These are phyloP conservation scores for Dipodomys merriami DNA, from an alignment of 2,113 vertebrate species.

Conservation along the genomic window DNA sequence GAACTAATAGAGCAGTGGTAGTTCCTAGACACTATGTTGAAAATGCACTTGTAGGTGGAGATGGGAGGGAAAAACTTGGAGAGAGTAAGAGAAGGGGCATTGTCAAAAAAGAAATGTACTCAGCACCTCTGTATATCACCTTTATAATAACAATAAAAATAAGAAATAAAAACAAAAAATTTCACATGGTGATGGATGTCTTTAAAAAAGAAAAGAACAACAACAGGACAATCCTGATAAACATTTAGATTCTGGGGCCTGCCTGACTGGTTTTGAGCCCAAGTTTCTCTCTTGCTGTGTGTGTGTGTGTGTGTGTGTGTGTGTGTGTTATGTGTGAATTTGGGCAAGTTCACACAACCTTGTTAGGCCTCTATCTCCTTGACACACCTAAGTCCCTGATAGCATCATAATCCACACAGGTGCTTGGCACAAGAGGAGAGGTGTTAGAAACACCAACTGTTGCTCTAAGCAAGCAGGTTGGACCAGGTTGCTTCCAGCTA, in stretches of 20 bases:
- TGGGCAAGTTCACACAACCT: constrained; percentile 24
- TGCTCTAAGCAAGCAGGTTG: constrained; percentile 14
- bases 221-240: neutral
- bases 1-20: no score
- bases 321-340: neutral
- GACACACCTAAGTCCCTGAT: neutral
- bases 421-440: neutral
- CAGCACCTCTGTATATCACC: no score
- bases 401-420: neutral
- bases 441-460: neutral
- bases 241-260: neutral
- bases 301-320: neutral
- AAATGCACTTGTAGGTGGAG: no score
- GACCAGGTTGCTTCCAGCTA: neutral
- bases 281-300: neutral
- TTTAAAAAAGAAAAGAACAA: neutral
- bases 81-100: no score
- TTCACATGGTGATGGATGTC: constrained; percentile 42
- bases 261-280: constrained; percentile 28
- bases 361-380: constrained; percentile 18
- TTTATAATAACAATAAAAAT: neutral
- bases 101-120: no score
- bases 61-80: no score
- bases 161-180: neutral
- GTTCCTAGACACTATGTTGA: no score